Evolutionary conservation across 2,888 invertebrate genomes (phyloP).

Genomic region (Tridacna gigas): DNA sequence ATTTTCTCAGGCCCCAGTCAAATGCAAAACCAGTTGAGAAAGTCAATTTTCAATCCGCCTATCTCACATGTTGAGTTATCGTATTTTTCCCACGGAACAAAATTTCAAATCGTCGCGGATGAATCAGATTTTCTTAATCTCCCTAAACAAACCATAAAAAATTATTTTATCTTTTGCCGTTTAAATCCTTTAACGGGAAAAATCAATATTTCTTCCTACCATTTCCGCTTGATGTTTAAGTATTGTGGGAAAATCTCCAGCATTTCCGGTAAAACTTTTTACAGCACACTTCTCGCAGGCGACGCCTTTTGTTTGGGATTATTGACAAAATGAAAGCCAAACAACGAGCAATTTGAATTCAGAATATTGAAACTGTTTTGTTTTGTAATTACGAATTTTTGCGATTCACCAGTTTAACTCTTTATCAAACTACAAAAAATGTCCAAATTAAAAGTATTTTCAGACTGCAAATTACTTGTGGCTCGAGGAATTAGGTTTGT

Average conservation of each 20-base stretch:
- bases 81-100: conserved; percentile 8
- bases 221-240: conserved; percentile 16
- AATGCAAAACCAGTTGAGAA: no score
- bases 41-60: not conserved
- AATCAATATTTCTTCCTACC: conserved; percentile 9
- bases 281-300: not conserved
- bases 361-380: no score
- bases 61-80: not conserved
- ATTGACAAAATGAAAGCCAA: not conserved
- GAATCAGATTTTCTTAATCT: not conserved
- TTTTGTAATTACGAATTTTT: no score
- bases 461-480: no score
- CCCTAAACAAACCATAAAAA: conserved; percentile 10
- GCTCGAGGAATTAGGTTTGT: no score
- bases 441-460: no score
- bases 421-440: no score
- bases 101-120: not conserved
- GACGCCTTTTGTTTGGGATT: conserved; percentile 3
- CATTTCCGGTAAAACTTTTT: conserved; percentile 13
- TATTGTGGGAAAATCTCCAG: conserved; percentile 25
- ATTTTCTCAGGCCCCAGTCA: no score
- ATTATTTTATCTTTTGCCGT: not conserved
- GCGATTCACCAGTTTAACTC: no score
- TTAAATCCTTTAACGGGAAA: conserved; percentile 8
- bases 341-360: no score